Evolutionary conservation across 2,113 vertebrate genomes (phyloP).

Genomic region (Anthoscopus minutus): DNA sequence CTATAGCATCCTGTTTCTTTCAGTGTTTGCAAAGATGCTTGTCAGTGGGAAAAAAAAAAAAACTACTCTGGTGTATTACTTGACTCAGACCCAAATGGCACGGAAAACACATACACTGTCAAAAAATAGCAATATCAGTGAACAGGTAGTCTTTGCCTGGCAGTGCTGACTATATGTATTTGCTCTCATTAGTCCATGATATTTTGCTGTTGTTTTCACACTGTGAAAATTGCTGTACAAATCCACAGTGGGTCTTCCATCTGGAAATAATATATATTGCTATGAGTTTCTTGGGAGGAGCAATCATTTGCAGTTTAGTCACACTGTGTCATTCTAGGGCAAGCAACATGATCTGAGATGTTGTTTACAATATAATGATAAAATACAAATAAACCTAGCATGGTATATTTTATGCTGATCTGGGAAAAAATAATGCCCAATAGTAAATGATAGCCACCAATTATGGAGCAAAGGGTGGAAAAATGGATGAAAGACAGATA

Average conservation of each 20-base stretch:
- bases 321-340: background rate
- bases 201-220: background rate
- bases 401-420: background rate
- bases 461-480: background rate
- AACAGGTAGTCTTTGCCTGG: background rate
- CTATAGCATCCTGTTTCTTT: background rate
- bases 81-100: background rate
- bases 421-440: background rate
- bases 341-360: background rate
- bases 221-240: background rate
- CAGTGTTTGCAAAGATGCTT: background rate
- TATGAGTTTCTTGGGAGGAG: background rate
- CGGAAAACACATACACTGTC: background rate
- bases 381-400: background rate
- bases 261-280: background rate
- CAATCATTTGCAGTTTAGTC: background rate
- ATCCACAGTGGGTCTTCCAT: background rate
- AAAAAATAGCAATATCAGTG: background rate
- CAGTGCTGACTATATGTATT: background rate
- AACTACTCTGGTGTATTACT: background rate
- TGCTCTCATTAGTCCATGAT: background rate
- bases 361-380: background rate
- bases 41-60: background rate
- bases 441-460: background rate
- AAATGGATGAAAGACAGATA: background rate